A percentile compares a stretch with the other conserved stretches of the same genome.
Conservation (phyloP, 2,797 vertebrate species). For the Salmo trutta region DNA sequence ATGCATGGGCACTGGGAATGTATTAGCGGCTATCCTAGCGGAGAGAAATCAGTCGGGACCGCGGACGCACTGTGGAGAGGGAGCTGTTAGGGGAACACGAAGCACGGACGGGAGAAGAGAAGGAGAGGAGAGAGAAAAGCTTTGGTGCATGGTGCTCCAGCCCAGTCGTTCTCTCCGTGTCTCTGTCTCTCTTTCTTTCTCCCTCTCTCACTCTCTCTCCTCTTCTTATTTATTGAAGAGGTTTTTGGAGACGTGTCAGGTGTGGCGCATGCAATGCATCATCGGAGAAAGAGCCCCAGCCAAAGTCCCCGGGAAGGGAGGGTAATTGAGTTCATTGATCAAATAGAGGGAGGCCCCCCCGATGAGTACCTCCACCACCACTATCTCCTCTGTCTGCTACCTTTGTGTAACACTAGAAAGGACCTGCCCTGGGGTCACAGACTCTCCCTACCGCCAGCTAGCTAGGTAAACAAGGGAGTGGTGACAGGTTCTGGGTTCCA, state of each 20-base stretch:
- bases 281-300: conserved; percentile 62
- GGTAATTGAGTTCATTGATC: conserved; percentile 94
- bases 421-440: conserved; percentile 28
- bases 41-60: conserved; percentile 87
- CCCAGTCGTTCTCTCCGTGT: conserved; percentile 20
- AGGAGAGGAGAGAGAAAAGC: conserved; percentile 33
- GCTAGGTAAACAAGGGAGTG: conserved; percentile 40
- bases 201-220: conserved; percentile 26
- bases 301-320: conserved; percentile 76
- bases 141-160: conserved; percentile 43
- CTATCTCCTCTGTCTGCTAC: conserved; percentile 32
- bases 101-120: conserved; percentile 28
- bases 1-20: conserved; percentile 95
- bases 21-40: conserved; percentile 95
- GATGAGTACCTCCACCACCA: neutral
- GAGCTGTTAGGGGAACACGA: conserved; percentile 67
- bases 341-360: conserved; percentile 62
- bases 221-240: conserved; percentile 80
- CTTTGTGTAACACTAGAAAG: conserved; percentile 45
- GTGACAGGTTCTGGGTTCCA: neutral
- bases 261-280: conserved; percentile 77
- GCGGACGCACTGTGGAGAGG: conserved; percentile 52
- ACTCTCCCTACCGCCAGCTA: conserved; percentile 15
- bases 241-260: conserved; percentile 76
- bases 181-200: neutral